These are phyloP conservation scores for Aptenodytes patagonicus DNA, from an alignment of 2,113 vertebrate species.

Conservation along the genomic window DNA sequence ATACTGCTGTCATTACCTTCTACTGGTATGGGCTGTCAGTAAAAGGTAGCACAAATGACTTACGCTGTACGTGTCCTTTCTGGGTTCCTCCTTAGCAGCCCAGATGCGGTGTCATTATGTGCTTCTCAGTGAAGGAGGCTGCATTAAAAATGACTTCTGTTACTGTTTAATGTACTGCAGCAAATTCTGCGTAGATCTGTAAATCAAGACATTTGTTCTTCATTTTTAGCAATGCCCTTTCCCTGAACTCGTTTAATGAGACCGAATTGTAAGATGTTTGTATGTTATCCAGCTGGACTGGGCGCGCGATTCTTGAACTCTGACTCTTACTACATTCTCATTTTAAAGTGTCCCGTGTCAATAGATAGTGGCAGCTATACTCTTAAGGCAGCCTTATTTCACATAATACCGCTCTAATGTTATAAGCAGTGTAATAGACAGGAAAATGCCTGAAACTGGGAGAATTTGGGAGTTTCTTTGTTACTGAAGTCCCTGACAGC, in stretches of 20 bases:
- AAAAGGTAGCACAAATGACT: not conserved
- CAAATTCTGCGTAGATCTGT: not conserved
- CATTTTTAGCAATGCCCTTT: constrained; percentile 61
- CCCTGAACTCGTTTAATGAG: constrained; percentile 59
- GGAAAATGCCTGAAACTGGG: not conserved
- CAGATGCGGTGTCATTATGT: not conserved
- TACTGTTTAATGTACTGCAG: not conserved
- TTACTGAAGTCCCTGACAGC: not conserved
- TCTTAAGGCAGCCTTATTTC: not conserved
- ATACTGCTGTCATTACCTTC: not conserved
- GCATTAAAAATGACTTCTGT: constrained; percentile 8
- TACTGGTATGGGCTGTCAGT: not conserved
- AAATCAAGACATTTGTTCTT: constrained; percentile 58
- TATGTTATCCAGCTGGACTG: constrained; percentile 53
- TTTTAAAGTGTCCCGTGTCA: constrained; percentile 1
- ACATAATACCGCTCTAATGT: not conserved
- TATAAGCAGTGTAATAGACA: not conserved
- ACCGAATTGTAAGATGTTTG: constrained; percentile 48
- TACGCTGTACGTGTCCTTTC: not conserved
- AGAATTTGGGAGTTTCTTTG: not conserved
- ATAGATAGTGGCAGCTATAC: not conserved
- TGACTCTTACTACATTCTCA: not conserved
- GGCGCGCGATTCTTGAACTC: not conserved
- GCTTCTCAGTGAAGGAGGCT: not conserved
- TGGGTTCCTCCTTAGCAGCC: not conserved